phyloP scores from a whole-genome alignment of 2,113 vertebrate species.

The Gobio gobio region DNA sequence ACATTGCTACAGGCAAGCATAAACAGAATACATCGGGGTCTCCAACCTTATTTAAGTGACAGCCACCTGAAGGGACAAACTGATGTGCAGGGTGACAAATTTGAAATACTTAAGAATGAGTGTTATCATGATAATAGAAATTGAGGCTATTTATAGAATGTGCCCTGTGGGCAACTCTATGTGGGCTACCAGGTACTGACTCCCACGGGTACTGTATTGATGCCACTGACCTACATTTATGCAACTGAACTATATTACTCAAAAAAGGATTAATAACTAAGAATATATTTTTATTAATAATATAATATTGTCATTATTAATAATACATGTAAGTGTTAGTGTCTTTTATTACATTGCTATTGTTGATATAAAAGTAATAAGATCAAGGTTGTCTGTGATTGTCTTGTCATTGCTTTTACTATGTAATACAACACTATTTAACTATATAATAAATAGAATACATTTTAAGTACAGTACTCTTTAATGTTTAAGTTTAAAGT shows the following conservation, averaged over 20 bases:
- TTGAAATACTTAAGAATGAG: neutral
- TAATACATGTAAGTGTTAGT: too few relatives aligned
- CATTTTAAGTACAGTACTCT: neutral
- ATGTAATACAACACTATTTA: neutral
- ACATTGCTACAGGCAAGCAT: neutral
- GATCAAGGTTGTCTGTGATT: neutral
- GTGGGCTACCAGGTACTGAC: conserved; percentile 5
- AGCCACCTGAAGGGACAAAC: neutral
- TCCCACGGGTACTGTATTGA: neutral
- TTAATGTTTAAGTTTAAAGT: neutral
- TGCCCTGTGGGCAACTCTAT: neutral
- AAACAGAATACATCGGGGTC: neutral
- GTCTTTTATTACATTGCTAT: neutral
- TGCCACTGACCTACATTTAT: neutral
- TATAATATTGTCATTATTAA: neutral
- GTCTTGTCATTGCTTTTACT: neutral
- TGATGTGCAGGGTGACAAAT: neutral
- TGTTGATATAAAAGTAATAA: neutral
- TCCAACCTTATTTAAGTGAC: neutral
- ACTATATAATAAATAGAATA: too few relatives aligned
- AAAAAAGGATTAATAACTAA: neutral
- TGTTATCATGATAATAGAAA: neutral
- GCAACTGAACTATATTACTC: neutral
- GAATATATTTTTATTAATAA: neutral
- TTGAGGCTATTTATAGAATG: neutral